These are phyloP conservation scores for Chloropsis cyanopogon DNA, from an alignment of 2,113 vertebrate genomes.

Conservation along the genomic window DNA sequence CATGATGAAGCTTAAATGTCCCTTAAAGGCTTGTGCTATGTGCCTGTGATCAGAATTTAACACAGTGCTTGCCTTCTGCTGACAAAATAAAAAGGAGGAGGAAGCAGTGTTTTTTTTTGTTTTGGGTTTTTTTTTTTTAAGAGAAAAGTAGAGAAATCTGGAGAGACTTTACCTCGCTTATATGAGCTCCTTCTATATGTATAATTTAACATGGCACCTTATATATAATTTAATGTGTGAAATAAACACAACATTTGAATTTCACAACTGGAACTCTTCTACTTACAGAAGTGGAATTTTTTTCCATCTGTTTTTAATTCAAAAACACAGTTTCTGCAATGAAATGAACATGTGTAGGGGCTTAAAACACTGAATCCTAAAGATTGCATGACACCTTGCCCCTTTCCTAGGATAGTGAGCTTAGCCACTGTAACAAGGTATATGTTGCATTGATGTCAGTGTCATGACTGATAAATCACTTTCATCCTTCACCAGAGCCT, in stretches of 20 bases:
- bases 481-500: background rate
- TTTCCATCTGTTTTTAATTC: constrained; percentile 9
- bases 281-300: background rate
- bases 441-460: background rate
- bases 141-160: constrained; percentile 9
- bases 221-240: constrained; percentile 64
- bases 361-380: background rate
- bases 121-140: background rate
- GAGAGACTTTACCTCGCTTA: constrained; percentile 38
- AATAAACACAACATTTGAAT: constrained; percentile 61
- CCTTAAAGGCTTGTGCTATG: background rate
- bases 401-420: background rate
- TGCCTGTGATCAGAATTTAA: background rate
- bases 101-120: background rate
- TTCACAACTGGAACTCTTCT: constrained; percentile 51
- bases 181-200: constrained; percentile 45
- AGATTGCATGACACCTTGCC: background rate
- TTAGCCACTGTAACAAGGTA: background rate
- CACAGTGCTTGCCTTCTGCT: background rate
- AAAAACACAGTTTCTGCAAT: background rate
- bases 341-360: background rate
- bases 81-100: background rate
- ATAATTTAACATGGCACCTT: constrained; percentile 62
- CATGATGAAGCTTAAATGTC: background rate
- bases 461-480: constrained; percentile 1